Percentiles rank a stretch among this genome's conserved stretches.
phyloP scores from a whole-genome alignment of 2,888 invertebrate species.

The Noctua pronuba region DNA sequence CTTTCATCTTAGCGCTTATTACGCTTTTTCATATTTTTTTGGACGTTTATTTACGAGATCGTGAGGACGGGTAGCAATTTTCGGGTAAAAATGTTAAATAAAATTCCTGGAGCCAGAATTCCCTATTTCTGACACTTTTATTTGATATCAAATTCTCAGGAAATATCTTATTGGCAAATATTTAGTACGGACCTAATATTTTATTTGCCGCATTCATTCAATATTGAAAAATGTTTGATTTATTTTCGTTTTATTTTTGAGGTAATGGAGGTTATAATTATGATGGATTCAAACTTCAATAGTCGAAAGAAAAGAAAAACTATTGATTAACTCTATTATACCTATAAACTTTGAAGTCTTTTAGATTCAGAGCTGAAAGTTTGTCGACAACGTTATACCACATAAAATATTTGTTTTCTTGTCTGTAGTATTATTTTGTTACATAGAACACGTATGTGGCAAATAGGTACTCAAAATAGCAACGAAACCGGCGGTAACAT shows the following conservation, averaged over 20 bases:
- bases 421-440: slow-evolving; percentile 25
- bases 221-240: background rate
- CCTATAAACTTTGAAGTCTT: background rate
- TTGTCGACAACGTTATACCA: background rate
- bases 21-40: slow-evolving; percentile 50
- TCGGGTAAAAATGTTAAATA: slow-evolving; percentile 53
- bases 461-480: slow-evolving; percentile 26
- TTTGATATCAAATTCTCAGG: slow-evolving; percentile 42
- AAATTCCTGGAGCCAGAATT: slow-evolving; percentile 36
- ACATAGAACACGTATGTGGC: slow-evolving; percentile 12
- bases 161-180: slow-evolving; percentile 42
- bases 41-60: slow-evolving; percentile 46
- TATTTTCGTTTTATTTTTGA: background rate
- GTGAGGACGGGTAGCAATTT: slow-evolving; percentile 44
- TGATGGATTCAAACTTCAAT: background rate
- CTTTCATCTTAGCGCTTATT: slow-evolving; percentile 52
- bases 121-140: slow-evolving; percentile 51
- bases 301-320: background rate
- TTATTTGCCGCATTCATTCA: slow-evolving; percentile 14
- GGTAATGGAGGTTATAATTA: background rate
- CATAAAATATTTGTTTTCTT: background rate
- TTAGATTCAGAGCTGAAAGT: background rate
- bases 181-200: slow-evolving; percentile 40
- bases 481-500: slow-evolving; percentile 59
- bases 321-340: background rate